A percentile compares a stretch with the other conserved stretches of the same genome.
Conservation (phyloP, 2,888 invertebrate genomes). For the Leptogaster cylindrica region DNA sequence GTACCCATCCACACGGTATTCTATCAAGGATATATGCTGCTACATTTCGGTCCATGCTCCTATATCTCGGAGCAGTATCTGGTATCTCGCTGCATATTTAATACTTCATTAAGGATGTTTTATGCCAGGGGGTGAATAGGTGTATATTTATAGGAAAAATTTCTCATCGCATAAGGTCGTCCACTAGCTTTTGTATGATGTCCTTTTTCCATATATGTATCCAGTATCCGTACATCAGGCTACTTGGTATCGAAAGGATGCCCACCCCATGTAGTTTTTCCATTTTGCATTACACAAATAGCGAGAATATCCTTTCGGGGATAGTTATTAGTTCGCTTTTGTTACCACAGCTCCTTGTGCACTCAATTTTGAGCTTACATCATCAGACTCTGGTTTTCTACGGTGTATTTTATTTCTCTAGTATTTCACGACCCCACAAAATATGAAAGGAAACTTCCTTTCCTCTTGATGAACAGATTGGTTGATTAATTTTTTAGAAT, state of each 20-base stretch:
- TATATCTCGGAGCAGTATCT: constrained; percentile 33
- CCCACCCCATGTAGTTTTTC: constrained; percentile 8
- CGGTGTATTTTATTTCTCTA: constrained; percentile 5
- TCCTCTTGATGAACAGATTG: constrained; percentile 36
- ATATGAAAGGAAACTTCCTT: constrained; percentile 38
- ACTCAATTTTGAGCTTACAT: constrained; percentile 29
- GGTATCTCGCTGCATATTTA: constrained; percentile 41
- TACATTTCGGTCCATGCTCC: constrained; percentile 10
- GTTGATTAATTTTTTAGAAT: constrained; percentile 35
- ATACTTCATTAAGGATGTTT: constrained; percentile 43
- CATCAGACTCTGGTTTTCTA: constrained; percentile 16
- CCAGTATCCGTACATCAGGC: neutral
- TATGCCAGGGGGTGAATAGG: constrained; percentile 39
- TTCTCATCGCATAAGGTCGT: constrained; percentile 35
- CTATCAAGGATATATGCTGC: constrained; percentile 21
- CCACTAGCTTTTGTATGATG: constrained; percentile 30
- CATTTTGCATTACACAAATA: constrained; percentile 32
- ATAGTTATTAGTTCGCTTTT: constrained; percentile 42
- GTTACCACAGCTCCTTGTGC: constrained; percentile 18
- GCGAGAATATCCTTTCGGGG: constrained; percentile 29
- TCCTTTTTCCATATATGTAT: constrained; percentile 20
- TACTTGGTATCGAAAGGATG: neutral
- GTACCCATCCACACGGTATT: constrained; percentile 20
- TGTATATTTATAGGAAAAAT: constrained; percentile 41
- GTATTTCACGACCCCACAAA: neutral